A percentile compares a stretch with the other conserved stretches of the same genome.
These are phyloP conservation scores for Podilymbus podiceps DNA, from an alignment of 2,113 vertebrate species.

Conservation along the genomic window DNA sequence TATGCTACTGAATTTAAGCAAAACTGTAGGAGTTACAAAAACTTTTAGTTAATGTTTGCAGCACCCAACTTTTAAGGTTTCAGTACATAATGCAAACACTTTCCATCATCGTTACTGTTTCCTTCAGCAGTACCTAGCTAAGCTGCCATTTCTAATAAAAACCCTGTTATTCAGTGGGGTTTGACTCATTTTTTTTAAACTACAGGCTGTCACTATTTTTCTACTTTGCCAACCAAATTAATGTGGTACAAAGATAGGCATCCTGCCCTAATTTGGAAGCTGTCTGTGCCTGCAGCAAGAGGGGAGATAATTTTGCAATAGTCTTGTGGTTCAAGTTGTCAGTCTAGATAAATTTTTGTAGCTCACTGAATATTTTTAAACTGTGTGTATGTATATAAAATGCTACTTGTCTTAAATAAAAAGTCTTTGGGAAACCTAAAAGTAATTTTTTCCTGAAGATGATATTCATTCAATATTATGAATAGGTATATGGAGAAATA, in stretches of 20 bases:
- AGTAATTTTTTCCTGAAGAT: not conserved
- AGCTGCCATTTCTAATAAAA: conserved; percentile 1
- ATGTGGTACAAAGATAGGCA: conserved; percentile 4
- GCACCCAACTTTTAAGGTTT: not conserved
- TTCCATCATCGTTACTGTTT: not conserved
- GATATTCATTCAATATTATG: not conserved
- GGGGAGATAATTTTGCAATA: not conserved
- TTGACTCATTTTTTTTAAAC: conserved; percentile 1
- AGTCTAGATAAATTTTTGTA: not conserved
- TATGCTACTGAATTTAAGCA: not conserved
- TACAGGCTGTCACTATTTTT: conserved; percentile 30
- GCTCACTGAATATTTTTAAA: not conserved
- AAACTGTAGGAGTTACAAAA: not conserved
- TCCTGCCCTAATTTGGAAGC: conserved; percentile 20
- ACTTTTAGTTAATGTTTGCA: not conserved
- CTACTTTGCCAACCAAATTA: conserved; percentile 5
- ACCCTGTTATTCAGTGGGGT: conserved; percentile 13
- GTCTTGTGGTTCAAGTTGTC: not conserved
- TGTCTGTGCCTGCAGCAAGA: conserved; percentile 22
- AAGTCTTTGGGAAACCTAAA: not conserved
- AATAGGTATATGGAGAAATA: not conserved
- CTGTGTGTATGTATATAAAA: not conserved
- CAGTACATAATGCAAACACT: not conserved
- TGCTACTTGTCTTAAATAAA: not conserved
- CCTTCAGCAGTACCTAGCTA: not conserved